Conservation (phyloP, 2,888 invertebrate genomes). For the Entomobrya proxima region DNA sequence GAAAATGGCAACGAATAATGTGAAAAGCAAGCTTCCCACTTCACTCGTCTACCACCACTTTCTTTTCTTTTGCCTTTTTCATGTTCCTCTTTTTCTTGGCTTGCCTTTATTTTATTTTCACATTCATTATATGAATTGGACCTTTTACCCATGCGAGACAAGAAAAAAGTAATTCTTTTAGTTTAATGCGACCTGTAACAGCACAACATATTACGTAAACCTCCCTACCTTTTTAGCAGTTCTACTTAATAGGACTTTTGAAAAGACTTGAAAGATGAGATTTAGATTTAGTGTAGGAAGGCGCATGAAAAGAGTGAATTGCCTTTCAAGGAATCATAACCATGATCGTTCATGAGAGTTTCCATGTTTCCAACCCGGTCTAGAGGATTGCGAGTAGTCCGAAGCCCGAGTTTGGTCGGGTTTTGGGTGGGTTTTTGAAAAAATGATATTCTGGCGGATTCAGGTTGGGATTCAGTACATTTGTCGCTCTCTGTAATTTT, state of each 20-base stretch:
- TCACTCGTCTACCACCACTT: neutral
- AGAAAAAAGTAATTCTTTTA: constrained; percentile 47
- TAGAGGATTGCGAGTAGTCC: neutral
- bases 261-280: constrained; percentile 27
- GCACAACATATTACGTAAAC: constrained; percentile 21
- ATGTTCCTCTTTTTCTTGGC: neutral
- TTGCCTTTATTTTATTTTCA: neutral
- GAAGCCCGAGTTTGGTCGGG: too few species aligned
- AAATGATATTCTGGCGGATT: too few species aligned
- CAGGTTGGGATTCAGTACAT: too few species aligned
- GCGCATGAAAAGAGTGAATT: constrained; percentile 38
- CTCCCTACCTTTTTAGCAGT: constrained; percentile 3
- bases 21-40: neutral
- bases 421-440: too few species aligned
- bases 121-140: constrained; percentile 38
- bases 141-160: neutral
- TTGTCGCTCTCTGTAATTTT: too few species aligned
- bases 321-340: constrained; percentile 48
- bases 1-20: constrained; percentile 19
- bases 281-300: constrained; percentile 44
- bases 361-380: constrained; percentile 3
- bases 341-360: constrained; percentile 32
- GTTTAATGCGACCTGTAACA: constrained; percentile 51
- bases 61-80: constrained; percentile 33
- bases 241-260: constrained; percentile 34